These are phyloP conservation scores for Megalurothrips usitatus DNA, from an alignment of 2,888 invertebrate species.

Conservation along the genomic window DNA sequence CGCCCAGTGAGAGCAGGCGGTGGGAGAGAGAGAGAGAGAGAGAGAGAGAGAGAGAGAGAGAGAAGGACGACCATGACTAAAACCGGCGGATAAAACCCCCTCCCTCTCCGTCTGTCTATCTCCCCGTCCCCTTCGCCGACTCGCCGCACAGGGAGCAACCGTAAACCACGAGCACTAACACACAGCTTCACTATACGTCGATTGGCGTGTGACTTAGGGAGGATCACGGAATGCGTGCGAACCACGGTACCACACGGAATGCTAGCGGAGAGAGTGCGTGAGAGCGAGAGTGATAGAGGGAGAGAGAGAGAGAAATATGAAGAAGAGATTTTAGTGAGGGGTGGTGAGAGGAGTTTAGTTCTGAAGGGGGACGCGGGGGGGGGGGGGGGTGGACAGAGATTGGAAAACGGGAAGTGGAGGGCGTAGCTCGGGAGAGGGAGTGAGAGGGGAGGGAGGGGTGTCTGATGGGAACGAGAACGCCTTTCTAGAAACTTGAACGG, in stretches of 20 bases:
- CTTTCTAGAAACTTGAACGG: too few species aligned
- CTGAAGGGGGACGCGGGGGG: not conserved
- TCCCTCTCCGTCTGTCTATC: not conserved
- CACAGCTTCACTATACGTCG: too few species aligned
- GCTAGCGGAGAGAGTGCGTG: not conserved
- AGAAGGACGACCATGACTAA: too few species aligned
- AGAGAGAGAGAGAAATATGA: not conserved
- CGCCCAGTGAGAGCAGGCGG: too few species aligned
- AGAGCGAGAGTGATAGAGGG: not conserved
- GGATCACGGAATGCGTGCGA: too few species aligned
- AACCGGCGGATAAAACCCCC: not conserved
- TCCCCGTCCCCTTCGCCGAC: not conserved
- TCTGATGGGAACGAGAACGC: too few species aligned
- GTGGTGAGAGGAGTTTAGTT: not conserved
- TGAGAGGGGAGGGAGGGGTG: not conserved
- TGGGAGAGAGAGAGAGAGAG: too few species aligned
- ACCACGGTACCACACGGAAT: not conserved
- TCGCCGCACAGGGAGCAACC: not conserved
- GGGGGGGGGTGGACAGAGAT: not conserved
- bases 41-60: too few species aligned
- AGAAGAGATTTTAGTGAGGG: not conserved
- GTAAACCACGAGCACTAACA: too few species aligned
- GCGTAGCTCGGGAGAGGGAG: not conserved
- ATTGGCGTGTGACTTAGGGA: too few species aligned
- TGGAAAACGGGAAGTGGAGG: not conserved